phyloP scores from a whole-genome alignment of 2,797 vertebrate species.

The Fistularia commersonii region DNA sequence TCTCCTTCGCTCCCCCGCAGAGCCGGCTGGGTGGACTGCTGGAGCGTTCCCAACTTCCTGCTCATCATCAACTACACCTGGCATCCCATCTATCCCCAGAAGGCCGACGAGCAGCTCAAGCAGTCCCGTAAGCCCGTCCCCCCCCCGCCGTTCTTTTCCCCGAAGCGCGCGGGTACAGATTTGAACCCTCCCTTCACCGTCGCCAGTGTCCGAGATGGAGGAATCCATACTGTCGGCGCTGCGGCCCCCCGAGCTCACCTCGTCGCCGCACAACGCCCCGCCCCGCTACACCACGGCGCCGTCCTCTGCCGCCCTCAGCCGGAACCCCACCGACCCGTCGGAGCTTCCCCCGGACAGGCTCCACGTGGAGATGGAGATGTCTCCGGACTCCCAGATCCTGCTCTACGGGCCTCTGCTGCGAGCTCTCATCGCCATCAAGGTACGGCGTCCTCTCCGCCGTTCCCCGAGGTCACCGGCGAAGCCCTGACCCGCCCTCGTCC shows the following conservation, averaged over 20 bases:
- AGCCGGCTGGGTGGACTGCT: conserved; percentile 96
- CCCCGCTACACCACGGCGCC: conserved; percentile 68
- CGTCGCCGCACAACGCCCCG: conserved; percentile 64
- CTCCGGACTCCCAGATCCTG: conserved; percentile 91
- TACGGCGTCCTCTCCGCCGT: too few species aligned
- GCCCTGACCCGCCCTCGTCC: too few species aligned
- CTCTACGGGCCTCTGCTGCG: conserved; percentile 91
- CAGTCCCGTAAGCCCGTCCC: conserved; percentile 85
- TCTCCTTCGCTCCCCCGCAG: conserved; percentile 60
- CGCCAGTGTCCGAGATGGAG: conserved; percentile 92
- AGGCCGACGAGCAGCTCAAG: conserved; percentile 92
- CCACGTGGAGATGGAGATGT: conserved; percentile 94
- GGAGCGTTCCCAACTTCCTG: conserved; percentile 92
- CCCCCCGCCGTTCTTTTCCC: background rate
- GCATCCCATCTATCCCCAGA: conserved; percentile 98
- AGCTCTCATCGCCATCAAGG: conserved; percentile 92
- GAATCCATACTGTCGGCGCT: conserved; percentile 85
- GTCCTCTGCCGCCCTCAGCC: conserved; percentile 72
- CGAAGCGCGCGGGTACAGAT: background rate
- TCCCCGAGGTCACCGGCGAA: too few species aligned
- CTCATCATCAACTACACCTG: conserved; percentile 96
- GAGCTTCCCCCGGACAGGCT: conserved; percentile 91
- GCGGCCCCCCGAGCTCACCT: conserved; percentile 69
- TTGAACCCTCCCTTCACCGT: background rate
- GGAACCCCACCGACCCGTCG: conserved; percentile 82